Evolutionary conservation across 2,888 invertebrate species (phyloP), one percentile per base, ranked within the genome.

Genomic region (Pristionchus japonicus): DNA sequence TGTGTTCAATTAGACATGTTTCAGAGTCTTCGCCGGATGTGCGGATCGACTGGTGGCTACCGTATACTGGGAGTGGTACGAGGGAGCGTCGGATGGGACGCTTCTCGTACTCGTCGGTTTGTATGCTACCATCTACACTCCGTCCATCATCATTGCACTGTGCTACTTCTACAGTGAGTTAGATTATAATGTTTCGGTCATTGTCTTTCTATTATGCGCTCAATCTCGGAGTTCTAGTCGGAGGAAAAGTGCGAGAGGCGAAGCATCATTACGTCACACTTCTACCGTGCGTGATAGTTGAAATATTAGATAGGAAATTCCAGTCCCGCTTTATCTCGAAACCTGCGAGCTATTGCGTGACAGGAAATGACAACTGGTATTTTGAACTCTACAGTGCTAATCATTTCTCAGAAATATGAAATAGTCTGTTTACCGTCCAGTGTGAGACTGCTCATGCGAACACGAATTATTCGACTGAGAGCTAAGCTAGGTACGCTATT

Each of bases 61-160:
- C n/a, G 23, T 74, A 37, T 74, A 74, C 74, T 74, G 74, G 74
- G 74, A 67, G 67, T 67, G 67, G 67, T 67, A 67, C 67, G 67
- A 67, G 67, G 40, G 74, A 7, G 37, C 74, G 27, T 74, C 74
- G 3, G 23, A 74, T 37, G 74, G 37, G 40, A 74, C 74, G 23
- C 74, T 74, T 40, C 40, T 74, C 40, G 40, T 74, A 37, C 40
- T 74, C 37, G 17, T 27, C 40, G 9, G 15, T 4, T 20, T 74
- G 20, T 74, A 74, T 23, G 20, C 1, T 20, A 37, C 31, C 40
- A 40, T 74, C 13, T 74, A 74, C 40, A 74, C 40, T 17, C 74
- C 74, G 23, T 74, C 74, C 7, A 40, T 74, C 11, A 23, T 20
- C 7, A 74, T 74, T 4, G n/a, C 74, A 4, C 23, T 74, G 2